phyloP scores from a whole-genome alignment of 2,888 invertebrate genomes.

The Apotomis turbidana region DNA sequence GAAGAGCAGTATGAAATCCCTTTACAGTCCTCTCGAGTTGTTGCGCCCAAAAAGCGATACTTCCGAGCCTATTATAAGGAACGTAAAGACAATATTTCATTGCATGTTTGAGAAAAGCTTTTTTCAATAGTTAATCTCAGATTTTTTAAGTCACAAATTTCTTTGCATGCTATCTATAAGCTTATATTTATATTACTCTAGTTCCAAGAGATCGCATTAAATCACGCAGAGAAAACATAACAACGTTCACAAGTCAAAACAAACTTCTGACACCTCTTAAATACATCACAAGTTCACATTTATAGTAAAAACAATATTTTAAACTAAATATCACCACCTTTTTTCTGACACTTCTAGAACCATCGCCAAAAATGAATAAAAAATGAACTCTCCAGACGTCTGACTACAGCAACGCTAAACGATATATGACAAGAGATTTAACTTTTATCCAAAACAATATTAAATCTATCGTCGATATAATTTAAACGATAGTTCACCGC shows the following conservation, averaged over 20 bases:
- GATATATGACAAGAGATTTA: constrained; percentile 28
- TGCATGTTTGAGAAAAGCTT: too few species aligned
- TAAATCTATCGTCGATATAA: neutral
- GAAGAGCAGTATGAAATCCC: too few species aligned
- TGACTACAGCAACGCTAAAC: constrained; percentile 20
- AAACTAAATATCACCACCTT: constrained; percentile 14
- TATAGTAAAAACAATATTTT: neutral
- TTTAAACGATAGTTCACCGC: neutral
- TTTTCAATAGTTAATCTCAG: too few species aligned
- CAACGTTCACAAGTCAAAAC: neutral
- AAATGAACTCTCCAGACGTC: constrained; percentile 9
- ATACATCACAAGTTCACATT: constrained; percentile 1
- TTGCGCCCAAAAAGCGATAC: too few species aligned
- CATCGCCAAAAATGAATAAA: constrained; percentile 19
- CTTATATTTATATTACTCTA: too few species aligned
- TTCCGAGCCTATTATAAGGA: too few species aligned
- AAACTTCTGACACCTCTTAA: neutral
- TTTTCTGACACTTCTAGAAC: constrained; percentile 16
- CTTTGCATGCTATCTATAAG: too few species aligned
- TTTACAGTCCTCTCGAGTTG: too few species aligned
- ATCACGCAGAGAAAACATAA: too few species aligned
- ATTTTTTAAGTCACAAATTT: too few species aligned
- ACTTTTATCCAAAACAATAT: constrained; percentile 9
- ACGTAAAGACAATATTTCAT: too few species aligned
- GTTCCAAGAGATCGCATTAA: too few species aligned